Percentiles rank a stretch among this genome's conserved stretches.
phyloP scores from a whole-genome alignment of 2,113 vertebrate genomes.

The Odobenus rosmarus region DNA sequence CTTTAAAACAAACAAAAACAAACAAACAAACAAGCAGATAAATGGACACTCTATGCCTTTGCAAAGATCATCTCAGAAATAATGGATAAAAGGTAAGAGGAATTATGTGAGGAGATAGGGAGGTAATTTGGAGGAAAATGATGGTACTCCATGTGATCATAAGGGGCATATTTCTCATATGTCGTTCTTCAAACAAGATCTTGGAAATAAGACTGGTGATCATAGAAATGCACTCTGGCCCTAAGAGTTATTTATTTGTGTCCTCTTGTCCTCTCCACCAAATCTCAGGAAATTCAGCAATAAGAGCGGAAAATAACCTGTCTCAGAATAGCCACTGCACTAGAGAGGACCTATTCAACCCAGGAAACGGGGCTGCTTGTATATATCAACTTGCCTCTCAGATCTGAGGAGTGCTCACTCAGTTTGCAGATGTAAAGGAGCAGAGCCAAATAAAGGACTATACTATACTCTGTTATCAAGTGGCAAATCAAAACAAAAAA shows the following conservation, averaged over 20 bases:
- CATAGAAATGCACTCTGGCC: background rate
- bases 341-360: background rate
- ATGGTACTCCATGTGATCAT: background rate
- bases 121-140: background rate
- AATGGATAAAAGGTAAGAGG: background rate
- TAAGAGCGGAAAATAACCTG: background rate
- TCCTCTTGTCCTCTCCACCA: fast-evolving
- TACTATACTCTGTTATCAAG: background rate
- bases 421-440: background rate
- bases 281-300: background rate
- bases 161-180: background rate
- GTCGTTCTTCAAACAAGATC: background rate
- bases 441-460: background rate
- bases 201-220: background rate
- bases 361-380: background rate
- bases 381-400: background rate
- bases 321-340: background rate
- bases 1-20: background rate
- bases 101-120: background rate
- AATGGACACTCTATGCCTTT: background rate
- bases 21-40: background rate
- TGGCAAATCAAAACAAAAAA: background rate
- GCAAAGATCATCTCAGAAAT: conserved; percentile 34
- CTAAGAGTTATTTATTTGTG: background rate
- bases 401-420: background rate